Evolutionary conservation across 2,113 vertebrate genomes (phyloP), one percentile per base, ranked within the genome.

Genomic region (Panurus biarmicus): DNA sequence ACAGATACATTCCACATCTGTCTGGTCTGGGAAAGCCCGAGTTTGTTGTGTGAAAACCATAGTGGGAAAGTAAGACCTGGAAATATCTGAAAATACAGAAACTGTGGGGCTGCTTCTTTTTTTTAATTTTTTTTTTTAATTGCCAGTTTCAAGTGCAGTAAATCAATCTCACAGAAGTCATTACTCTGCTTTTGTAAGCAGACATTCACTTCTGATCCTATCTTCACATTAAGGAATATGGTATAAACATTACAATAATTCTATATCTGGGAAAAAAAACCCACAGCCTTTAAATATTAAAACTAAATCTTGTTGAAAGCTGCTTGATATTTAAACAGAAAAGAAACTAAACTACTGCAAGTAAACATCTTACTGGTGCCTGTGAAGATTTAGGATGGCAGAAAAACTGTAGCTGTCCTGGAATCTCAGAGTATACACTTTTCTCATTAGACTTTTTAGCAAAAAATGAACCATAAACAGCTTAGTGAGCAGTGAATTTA

Each of bases 1-100:
- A 93, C 97, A 96, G 92, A 97, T 96, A 97, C 97, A 98, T 98
- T 98, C 98, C 98, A 98, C 97, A 97, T 97, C 97, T 98, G 98
- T 97, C 97, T 97, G 82, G 93, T 98, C 98, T 98, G 98, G 98
- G 98, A 98, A 98, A 98, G 96, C 97, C 97, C 31, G 31, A 84
- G 71, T 87, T 96, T 97, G 96, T 95, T 93, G 95, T 95, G 97
- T 91, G 93, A 96, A 96, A 96, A 92, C 33, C 38, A 18, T 54
- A 95, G 96, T 97, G 96, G 95, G 97, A 98, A 95, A 97, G 90
- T 78, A 60, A 94, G 93, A 96, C 90, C 96, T 96, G 94, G 90
- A 95, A 96, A 92, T 42, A 80, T 90, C 96, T 96, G 96, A 94
- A 96, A 95, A 90, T 35, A 70, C 77, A 95, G 71, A 78, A 93